A percentile compares a stretch with the other conserved stretches of the same genome.
Conservation (phyloP, 2,888 invertebrate species). For the Polyommatus iphigenia region DNA sequence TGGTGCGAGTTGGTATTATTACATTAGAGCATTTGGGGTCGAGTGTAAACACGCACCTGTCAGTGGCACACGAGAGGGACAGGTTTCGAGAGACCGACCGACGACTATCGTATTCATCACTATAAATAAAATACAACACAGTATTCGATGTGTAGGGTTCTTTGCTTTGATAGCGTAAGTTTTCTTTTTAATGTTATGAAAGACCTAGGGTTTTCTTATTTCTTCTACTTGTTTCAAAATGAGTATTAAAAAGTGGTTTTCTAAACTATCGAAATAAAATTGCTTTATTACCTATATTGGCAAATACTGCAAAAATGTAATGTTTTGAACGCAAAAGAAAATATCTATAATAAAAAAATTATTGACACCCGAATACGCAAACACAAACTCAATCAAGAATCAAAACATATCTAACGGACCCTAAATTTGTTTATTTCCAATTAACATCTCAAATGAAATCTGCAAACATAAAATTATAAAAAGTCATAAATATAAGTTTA, state of each 20-base stretch:
- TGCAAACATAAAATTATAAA: constrained; percentile 24
- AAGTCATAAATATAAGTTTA: constrained; percentile 20
- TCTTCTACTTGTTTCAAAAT: not conserved
- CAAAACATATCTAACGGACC: not conserved
- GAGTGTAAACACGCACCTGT: constrained; percentile 26
- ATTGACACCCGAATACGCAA: not conserved
- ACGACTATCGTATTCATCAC: constrained; percentile 16
- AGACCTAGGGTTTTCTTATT: too few relatives aligned
- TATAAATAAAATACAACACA: constrained; percentile 15
- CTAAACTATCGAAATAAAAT: not conserved
- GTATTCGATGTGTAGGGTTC: not conserved
- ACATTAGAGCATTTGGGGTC: constrained; percentile 13
- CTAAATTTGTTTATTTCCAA: not conserved
- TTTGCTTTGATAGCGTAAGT: not conserved
- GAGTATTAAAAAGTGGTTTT: not conserved
- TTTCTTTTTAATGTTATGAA: not conserved
- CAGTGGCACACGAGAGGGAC: constrained; percentile 14
- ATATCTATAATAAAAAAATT: too few relatives aligned
- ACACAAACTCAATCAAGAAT: not conserved
- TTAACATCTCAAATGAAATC: constrained; percentile 19
- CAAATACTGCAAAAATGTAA: too few relatives aligned
- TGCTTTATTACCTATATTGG: not conserved
- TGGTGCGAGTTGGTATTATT: not conserved
- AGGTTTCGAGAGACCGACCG: constrained; percentile 23
- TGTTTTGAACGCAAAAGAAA: too few relatives aligned